Evolutionary conservation across 2,888 invertebrate genomes (phyloP).

Genomic region (Calliopum simillimum): DNA sequence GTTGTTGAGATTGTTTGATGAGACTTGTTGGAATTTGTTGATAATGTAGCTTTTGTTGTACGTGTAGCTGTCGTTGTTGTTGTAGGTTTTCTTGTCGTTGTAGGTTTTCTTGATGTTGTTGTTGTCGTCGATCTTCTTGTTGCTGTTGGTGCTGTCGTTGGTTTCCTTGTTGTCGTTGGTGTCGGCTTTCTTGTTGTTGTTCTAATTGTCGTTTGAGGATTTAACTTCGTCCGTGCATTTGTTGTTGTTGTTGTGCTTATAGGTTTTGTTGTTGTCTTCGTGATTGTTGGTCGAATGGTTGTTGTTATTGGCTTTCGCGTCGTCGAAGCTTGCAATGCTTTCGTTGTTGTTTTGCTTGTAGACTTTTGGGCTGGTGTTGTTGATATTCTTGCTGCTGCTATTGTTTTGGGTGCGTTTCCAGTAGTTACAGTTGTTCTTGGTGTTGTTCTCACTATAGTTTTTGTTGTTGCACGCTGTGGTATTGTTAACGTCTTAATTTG

Average conservation of each 20-base stretch:
- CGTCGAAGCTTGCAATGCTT: conserved; percentile 1
- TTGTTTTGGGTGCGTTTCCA: neutral
- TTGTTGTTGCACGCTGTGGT: conserved; percentile 16
- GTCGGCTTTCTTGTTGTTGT: neutral
- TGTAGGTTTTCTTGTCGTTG: conserved; percentile 24
- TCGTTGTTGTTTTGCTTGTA: conserved; percentile 37
- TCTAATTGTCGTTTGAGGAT: neutral
- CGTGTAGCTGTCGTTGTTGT: conserved; percentile 38
- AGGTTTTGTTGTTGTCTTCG: conserved; percentile 35
- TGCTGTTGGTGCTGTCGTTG: conserved; percentile 5
- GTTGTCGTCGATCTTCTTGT: conserved; percentile 21
- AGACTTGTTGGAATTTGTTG: conserved; percentile 44
- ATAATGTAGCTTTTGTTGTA: conserved; percentile 35
- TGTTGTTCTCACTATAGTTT: too few relatives aligned
- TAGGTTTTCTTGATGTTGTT: conserved; percentile 33
- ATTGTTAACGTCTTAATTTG: too few relatives aligned
- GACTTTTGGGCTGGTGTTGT: neutral
- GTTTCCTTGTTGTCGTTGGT: neutral
- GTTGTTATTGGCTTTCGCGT: conserved; percentile 11
- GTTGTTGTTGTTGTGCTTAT: conserved; percentile 7
- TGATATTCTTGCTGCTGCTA: conserved; percentile 25
- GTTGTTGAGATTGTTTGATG: conserved; percentile 33
- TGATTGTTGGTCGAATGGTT: conserved; percentile 33
- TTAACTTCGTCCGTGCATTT: neutral
- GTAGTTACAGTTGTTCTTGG: conserved; percentile 20